A percentile compares a stretch with the other conserved stretches of the same genome.
Conservation (phyloP, 23 tunicate species). For the Oikopleura vanhoeffeni region DNA sequence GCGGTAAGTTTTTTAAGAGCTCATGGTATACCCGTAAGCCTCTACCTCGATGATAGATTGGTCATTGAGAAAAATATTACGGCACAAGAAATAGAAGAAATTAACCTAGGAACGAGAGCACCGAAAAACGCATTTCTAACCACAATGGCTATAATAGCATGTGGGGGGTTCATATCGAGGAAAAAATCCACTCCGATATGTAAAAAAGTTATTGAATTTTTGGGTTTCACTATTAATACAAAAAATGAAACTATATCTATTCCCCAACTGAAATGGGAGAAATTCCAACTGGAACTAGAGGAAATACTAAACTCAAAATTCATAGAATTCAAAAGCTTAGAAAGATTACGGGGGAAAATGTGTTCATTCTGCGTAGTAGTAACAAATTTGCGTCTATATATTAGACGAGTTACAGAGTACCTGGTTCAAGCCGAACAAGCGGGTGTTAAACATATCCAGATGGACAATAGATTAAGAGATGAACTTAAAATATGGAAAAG, state of each 20-base stretch:
- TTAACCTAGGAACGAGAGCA: not conserved
- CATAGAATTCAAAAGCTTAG: not conserved
- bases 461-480: not conserved
- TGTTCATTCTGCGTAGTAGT: not conserved
- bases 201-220: not conserved
- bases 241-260: not conserved
- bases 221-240: not conserved
- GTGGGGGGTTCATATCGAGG: not conserved
- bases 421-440: not conserved
- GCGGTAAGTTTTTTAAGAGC: not conserved
- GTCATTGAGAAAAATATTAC: not conserved
- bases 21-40: not conserved
- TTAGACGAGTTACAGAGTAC: not conserved
- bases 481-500: not conserved
- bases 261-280: not conserved
- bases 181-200: not conserved
- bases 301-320: not conserved
- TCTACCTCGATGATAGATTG: not conserved
- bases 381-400: not conserved
- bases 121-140: not conserved
- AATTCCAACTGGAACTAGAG: not conserved
- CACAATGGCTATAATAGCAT: not conserved
- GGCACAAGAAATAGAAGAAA: not conserved
- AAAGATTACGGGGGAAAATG: not conserved
- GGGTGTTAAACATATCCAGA: not conserved